Evolutionary conservation across 2,113 vertebrate species (phyloP).

Genomic region (Scalopus aquaticus): DNA sequence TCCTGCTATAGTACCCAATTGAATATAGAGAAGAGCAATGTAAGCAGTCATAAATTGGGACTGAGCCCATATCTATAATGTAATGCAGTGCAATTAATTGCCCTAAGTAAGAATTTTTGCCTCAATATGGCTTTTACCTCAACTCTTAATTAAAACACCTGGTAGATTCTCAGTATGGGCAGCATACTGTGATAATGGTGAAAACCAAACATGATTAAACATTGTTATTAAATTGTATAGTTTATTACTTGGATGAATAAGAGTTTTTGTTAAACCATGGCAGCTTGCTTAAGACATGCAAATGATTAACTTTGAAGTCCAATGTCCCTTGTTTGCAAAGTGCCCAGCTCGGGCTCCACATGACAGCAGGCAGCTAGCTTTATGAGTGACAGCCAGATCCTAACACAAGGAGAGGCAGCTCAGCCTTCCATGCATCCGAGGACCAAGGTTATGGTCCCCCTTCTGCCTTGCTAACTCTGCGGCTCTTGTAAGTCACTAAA

Average conservation of each 20-base stretch:
- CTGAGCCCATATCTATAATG: not conserved
- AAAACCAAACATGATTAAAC: not conserved
- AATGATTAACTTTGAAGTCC: not conserved
- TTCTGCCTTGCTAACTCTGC: not conserved
- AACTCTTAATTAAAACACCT: not conserved
- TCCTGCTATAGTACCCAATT: not conserved
- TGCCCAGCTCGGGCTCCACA: not conserved
- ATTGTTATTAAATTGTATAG: not conserved
- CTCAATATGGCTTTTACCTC: not conserved
- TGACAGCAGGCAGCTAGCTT: not conserved
- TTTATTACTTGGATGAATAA: not conserved
- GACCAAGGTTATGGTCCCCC: accelerated
- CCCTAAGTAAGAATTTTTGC: not conserved
- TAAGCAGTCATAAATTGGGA: not conserved
- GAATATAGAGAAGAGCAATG: not conserved
- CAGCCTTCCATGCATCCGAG: accelerated
- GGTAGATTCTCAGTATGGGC: not conserved
- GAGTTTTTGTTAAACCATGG: not conserved
- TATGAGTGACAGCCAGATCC: not conserved
- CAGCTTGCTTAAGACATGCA: not conserved
- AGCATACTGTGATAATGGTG: not conserved
- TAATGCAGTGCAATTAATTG: not conserved
- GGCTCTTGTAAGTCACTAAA: not conserved
- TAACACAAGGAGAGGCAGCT: not conserved
- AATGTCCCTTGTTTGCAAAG: not conserved